Conservation (phyloP, 2,113 vertebrate genomes). For the Noturus placidus region DNA sequence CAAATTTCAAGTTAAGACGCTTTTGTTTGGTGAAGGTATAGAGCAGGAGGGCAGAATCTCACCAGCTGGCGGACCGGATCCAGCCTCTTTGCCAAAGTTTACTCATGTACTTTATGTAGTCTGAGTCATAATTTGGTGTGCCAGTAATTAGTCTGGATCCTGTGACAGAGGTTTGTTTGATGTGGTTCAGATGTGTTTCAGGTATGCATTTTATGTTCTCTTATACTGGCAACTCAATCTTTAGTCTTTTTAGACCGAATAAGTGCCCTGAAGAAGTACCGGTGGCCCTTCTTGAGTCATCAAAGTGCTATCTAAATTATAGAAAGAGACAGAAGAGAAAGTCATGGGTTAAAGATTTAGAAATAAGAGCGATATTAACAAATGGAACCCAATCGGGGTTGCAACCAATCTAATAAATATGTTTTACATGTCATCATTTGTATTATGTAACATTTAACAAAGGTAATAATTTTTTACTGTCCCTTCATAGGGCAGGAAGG, state of each 20-base stretch:
- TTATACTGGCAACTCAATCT: conserved; percentile 11
- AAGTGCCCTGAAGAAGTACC: neutral
- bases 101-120: conserved; percentile 28
- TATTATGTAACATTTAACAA: neutral
- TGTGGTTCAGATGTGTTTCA: conserved; percentile 40
- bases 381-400: neutral
- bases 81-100: neutral
- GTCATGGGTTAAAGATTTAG: neutral
- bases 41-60: neutral
- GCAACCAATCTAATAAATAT: neutral
- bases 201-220: conserved; percentile 25
- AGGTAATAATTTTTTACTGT: conserved; percentile 22
- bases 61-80: neutral
- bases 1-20: neutral
- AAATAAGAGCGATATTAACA: neutral
- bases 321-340: neutral
- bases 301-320: neutral
- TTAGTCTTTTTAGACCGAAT: neutral
- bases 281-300: neutral
- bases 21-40: no score
- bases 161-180: conserved; percentile 42
- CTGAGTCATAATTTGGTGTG: conserved; percentile 39
- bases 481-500: conserved; percentile 84
- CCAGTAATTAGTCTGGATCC: conserved; percentile 29
- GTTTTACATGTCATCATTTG: neutral